phyloP scores from a whole-genome alignment of 2,797 vertebrate species.

The Arrhamphus sclerolepis region DNA sequence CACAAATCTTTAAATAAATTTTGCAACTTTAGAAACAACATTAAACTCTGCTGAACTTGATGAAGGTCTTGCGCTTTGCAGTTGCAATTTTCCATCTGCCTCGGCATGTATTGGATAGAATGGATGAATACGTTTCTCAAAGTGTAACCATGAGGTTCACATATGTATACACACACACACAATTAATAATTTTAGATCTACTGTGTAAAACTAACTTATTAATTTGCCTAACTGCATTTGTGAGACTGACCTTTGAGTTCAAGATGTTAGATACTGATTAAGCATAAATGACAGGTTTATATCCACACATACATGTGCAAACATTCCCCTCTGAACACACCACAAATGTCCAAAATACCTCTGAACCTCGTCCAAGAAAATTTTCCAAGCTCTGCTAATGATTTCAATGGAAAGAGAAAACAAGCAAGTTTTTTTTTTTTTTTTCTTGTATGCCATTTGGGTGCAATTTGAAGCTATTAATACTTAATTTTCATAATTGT shows the following conservation, averaged over 20 bases:
- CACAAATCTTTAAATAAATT: neutral
- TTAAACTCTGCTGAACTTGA: too few relatives aligned
- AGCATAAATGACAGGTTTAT: slow-evolving; percentile 38
- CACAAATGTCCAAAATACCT: slow-evolving; percentile 62
- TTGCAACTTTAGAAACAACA: too few relatives aligned
- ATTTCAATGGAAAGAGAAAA: slow-evolving; percentile 77
- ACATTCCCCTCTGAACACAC: slow-evolving; percentile 44
- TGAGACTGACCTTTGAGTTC: slow-evolving; percentile 43
- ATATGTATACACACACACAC: neutral
- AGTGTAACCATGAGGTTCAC: neutral
- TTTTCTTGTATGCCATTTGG: slow-evolving; percentile 77
- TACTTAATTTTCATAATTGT: slow-evolving; percentile 83
- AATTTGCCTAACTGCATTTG: slow-evolving; percentile 40
- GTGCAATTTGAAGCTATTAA: slow-evolving; percentile 84
- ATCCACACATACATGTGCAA: slow-evolving; percentile 30
- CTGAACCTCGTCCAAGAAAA: slow-evolving; percentile 77
- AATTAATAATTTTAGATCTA: neutral
- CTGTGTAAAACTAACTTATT: too few relatives aligned
- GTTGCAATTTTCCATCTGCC: neutral
- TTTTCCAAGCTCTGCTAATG: slow-evolving; percentile 75
- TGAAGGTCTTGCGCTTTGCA: neutral
- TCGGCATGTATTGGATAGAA: slow-evolving; percentile 12
- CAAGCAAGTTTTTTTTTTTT: slow-evolving; percentile 59
- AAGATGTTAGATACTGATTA: slow-evolving; percentile 50
- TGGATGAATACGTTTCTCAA: slow-evolving; percentile 3